phyloP scores from a whole-genome alignment of 2,113 vertebrate genomes.

The Pteronura brasiliensis region DNA sequence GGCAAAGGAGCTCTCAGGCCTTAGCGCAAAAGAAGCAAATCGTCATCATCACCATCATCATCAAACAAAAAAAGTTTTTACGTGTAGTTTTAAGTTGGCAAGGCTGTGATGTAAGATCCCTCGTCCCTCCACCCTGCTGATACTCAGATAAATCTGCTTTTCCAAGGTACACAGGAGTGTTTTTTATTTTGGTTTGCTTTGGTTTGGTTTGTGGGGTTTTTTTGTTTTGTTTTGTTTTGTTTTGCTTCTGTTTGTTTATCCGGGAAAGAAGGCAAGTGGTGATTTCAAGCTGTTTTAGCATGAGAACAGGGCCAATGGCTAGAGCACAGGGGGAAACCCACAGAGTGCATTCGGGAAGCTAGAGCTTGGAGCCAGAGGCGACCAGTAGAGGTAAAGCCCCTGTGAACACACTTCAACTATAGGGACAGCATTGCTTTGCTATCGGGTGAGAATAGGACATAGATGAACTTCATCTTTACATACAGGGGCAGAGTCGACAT shows the following conservation, averaged over 20 bases:
- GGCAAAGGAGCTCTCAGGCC: not conserved
- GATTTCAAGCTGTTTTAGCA: not conserved
- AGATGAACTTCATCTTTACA: not conserved
- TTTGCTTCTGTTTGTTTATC: not conserved
- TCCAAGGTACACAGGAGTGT: not conserved
- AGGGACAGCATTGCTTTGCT: too few relatives aligned
- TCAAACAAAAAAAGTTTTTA: not conserved
- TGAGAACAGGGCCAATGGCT: too few relatives aligned
- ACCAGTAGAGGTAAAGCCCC: not conserved
- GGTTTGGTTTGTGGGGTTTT: too few relatives aligned
- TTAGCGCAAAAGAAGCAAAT: too few relatives aligned
- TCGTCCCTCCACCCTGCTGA: fast-evolving
- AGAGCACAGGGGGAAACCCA: not conserved
- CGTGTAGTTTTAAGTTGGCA: not conserved
- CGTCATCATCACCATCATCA: not conserved
- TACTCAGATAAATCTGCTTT: not conserved
- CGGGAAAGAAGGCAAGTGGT: not conserved
- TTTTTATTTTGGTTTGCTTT: too few relatives aligned
- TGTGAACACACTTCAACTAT: fast-evolving
- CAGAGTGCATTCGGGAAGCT: not conserved
- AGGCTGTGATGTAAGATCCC: not conserved
- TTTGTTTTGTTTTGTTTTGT: too few relatives aligned
- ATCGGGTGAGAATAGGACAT: fast-evolving
- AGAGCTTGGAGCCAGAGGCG: not conserved
- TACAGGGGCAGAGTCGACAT: not conserved